Conservation (phyloP, 37 sponge, comb jelly and placozoan species). For the Eunapius fragilis region DNA sequence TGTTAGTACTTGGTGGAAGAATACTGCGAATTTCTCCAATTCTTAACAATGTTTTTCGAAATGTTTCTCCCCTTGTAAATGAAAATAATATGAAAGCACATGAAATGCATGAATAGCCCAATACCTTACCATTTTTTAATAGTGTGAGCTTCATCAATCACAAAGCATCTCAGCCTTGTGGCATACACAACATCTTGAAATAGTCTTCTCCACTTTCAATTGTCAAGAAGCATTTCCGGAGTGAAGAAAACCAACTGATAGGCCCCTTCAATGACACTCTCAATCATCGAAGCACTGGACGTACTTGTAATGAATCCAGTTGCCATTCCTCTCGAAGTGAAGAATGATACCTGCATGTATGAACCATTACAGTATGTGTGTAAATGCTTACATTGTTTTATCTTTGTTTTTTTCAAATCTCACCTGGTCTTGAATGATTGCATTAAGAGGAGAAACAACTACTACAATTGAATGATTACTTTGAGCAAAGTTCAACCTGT, state of each 20-base stretch:
- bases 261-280: not conserved
- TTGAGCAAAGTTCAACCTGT: not conserved
- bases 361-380: not conserved
- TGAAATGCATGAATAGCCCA: not conserved
- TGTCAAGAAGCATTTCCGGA: not conserved
- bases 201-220: slow-evolving; percentile 11
- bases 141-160: slow-evolving; percentile 22
- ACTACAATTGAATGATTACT: slow-evolving; percentile 14
- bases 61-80: no score
- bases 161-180: slow-evolving; percentile 8
- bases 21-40: not conserved
- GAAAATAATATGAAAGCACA: not conserved
- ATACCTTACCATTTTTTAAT: slow-evolving; percentile 14
- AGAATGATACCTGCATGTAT: slow-evolving; percentile 2
- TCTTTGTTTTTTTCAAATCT: not conserved
- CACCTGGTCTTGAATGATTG: slow-evolving; percentile 27
- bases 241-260: slow-evolving; percentile 13
- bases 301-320: slow-evolving; percentile 2
- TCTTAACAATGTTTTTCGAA: not conserved
- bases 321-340: slow-evolving; percentile 1
- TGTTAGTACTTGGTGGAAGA: not conserved
- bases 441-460: slow-evolving; percentile 10
- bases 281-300: not conserved
- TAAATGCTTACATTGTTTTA: not conserved
- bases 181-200: not conserved